Conservation (phyloP, 2,797 vertebrate genomes). For the Enteromius argenteus region DNA sequence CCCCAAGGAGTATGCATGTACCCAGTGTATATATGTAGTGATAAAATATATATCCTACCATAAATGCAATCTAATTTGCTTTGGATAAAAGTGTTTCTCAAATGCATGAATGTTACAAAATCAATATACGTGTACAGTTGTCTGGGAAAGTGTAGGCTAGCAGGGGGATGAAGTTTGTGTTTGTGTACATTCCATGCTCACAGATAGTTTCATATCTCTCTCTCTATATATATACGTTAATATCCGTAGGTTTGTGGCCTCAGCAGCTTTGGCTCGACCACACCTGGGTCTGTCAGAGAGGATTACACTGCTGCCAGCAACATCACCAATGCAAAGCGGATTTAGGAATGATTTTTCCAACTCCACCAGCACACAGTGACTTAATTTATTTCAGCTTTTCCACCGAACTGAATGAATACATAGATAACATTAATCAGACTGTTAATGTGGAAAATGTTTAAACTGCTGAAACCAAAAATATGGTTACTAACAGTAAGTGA, state of each 20-base stretch:
- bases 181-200: conserved; percentile 6
- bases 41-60: not conserved
- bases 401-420: conserved; percentile 10
- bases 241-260: conserved; percentile 22
- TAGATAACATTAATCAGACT: conserved; percentile 19
- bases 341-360: conserved; percentile 51
- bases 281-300: conserved; percentile 47
- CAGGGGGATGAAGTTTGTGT: not conserved
- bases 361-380: not conserved
- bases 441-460: not conserved
- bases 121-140: not conserved
- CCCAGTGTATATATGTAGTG: not conserved
- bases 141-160: not conserved
- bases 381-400: conserved; percentile 28
- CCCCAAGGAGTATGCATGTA: not conserved
- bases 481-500: not conserved
- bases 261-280: conserved; percentile 30
- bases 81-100: not conserved
- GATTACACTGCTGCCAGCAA: conserved; percentile 51
- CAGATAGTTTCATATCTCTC: not conserved
- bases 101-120: not conserved
- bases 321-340: conserved; percentile 57
- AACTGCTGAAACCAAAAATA: conserved; percentile 8
- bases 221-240: not conserved
- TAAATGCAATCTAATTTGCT: not conserved